Conservation (phyloP, 2,113 vertebrate species). For the Silurus glanis region DNA sequence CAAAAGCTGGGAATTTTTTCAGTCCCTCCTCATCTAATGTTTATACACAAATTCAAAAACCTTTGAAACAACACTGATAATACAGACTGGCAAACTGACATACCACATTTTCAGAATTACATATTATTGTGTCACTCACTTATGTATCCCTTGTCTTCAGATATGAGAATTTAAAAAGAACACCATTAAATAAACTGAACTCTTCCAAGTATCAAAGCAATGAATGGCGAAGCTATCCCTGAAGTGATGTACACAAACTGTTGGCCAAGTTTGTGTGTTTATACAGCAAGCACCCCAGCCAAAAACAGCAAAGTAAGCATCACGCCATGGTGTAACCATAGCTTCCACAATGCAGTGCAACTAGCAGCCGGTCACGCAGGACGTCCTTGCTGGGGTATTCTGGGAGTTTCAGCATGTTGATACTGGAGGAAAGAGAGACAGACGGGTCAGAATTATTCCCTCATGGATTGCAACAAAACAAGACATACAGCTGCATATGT, state of each 20-base stretch:
- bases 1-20: no score
- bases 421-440: slow-evolving; percentile 69
- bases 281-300: slow-evolving; percentile 12
- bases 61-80: slow-evolving; percentile 9
- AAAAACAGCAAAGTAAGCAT: slow-evolving; percentile 41
- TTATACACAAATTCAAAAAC: neutral
- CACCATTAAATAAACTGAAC: neutral
- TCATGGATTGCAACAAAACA: neutral
- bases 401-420: slow-evolving; percentile 99
- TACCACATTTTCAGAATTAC: slow-evolving; percentile 10
- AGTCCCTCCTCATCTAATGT: no score
- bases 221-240: slow-evolving; percentile 41
- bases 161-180: slow-evolving; percentile 3
- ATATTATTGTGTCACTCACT: neutral
- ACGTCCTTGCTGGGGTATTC: slow-evolving; percentile 95
- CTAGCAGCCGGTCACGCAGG: slow-evolving; percentile 91
- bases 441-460: neutral
- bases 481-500: slow-evolving; percentile 11
- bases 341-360: slow-evolving; percentile 96
- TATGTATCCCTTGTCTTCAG: slow-evolving; percentile 14
- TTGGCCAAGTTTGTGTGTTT: neutral
- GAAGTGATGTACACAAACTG: slow-evolving; percentile 32
- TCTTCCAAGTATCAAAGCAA: slow-evolving; percentile 9
- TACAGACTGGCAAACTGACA: slow-evolving; percentile 14
- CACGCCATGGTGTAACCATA: slow-evolving; percentile 98